Base-by-base conservation (phyloP, 2,113 vertebrate genomes). In the Chaetodon auriga region DNA sequence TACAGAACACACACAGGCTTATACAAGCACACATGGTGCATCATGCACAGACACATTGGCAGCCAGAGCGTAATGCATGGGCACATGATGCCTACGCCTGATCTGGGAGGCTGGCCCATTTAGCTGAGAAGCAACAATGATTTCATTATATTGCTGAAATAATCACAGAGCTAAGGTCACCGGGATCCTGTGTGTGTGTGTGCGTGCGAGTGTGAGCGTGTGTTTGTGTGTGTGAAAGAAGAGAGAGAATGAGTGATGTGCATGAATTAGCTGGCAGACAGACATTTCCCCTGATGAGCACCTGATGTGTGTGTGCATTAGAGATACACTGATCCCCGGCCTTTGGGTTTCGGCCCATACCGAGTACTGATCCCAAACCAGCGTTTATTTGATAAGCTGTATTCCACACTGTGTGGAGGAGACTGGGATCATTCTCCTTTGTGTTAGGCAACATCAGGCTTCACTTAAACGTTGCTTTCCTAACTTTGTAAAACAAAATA, bases 61-160 rank as follows among this genome's bases (percentile, higher is more conserved):
- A 83, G 80, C 78, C 83, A 72, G 83, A 87, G 81, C n/a, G 46
- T 83, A 90, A 79, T 51, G 68, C 83, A 88, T 18, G 35, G 84
- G 68, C 92, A 90, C 88, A 90, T 89, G 90, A 91, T 81, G 73
- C 82, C 85, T 85, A 55, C 49, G 77, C 80, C 88, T 88, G 88
- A 89, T 89, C 76, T 88, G 64, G 76, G 76, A 86, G 43, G 78
- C 70, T 49, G 75, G 82, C 81, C 90, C 76, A 71, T 86, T 92
- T 82, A 87, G 63, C 78, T 76, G 80, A 80, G 82, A 83, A 86
- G 76, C 83, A 92, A 92, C 93, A 93, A 92, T 89, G 89, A 89
- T 91, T 90, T 89, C 92, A 91, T 94, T 92, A 90, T 93, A 68
- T 82, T 25, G 55, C 82, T 64, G 72, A 83, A 85, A 88, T 83